phyloP scores from a whole-genome alignment of 2,888 invertebrate genomes.

The Mechanitis mazaeus region DNA sequence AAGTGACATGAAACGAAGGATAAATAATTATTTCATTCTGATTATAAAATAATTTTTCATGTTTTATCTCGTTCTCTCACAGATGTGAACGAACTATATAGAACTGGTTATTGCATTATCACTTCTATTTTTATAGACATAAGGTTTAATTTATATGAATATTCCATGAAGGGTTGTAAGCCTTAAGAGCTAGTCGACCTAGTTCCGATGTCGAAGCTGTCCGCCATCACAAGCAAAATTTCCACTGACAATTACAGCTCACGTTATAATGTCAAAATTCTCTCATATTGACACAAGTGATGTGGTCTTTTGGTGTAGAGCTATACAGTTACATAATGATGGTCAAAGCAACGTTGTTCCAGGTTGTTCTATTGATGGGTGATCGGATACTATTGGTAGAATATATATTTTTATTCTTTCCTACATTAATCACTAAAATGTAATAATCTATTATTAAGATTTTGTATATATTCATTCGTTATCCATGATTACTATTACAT shows the following conservation, averaged over 20 bases:
- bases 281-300: too few relatives aligned
- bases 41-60: constrained; percentile 13
- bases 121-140: constrained; percentile 13
- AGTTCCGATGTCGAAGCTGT: constrained; percentile 55
- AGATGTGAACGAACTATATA: constrained; percentile 37
- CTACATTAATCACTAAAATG: too few relatives aligned
- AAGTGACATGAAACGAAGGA: background rate
- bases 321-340: too few relatives aligned
- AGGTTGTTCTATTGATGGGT: too few relatives aligned
- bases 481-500: too few relatives aligned
- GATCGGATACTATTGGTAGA: too few relatives aligned
- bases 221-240: constrained; percentile 39
- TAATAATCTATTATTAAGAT: too few relatives aligned
- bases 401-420: too few relatives aligned
- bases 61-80: constrained; percentile 33
- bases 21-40: background rate
- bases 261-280: background rate
- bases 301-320: too few relatives aligned
- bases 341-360: too few relatives aligned
- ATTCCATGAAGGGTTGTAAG: constrained; percentile 35
- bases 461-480: too few relatives aligned
- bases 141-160: constrained; percentile 22
- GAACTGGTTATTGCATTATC: constrained; percentile 10
- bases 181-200: constrained; percentile 64
- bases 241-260: constrained; percentile 15